Evolutionary conservation across 2,888 invertebrate genomes (phyloP), one percentile per base, ranked within the genome.

Genomic region (Gortyna flavago): DNA sequence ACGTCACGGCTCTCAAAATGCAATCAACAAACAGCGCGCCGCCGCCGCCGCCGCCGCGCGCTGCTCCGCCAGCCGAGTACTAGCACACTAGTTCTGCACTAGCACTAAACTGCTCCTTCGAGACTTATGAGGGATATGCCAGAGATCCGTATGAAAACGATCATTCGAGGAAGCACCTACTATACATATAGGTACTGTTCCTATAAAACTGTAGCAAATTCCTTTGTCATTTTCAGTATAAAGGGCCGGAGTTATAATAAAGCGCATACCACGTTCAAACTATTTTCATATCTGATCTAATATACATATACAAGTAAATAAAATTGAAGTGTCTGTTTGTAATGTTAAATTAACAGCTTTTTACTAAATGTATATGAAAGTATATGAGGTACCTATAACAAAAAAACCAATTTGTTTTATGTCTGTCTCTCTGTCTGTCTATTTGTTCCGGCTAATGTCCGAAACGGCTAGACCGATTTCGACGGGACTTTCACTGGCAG

Each of bases 1-100:
- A 81, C 84, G 84, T 84, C 72, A 69, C 59, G 16, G 38, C 61
- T 61, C 65, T 79, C 72, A 29, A 57, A 68, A 79, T 79, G 84
- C 72, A 84, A 84, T 84, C 81, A 84, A 72, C 84, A 65, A 83
- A 79, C 21, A 44, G 16, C n/a, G 51, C 54, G n/a, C 38, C 51
- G 18, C 38, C 38, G 38, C n/a, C n/a, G n/a, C n/a, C 54, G n/a
- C 38, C 51, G 18, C 38, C 38, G 38, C n/a, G n/a, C 38, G 41
- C 44, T 13, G 44, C 4, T 57, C 25, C 38, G 54, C 66, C 25
- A 59, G 29, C 29, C 21, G 41, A 78, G 51, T n/a, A 29, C 41
- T 51, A 32, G 48, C 38, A 21, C 44, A n/a, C n/a, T n/a, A n/a
- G n/a, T 38, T 29, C 75, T 32, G 48, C 72, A 35, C 32, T 18